phyloP scores from a whole-genome alignment of 30 jellyfish, hydroid and myxozoan species.

The Hydractinia symbiolongicarpus region DNA sequence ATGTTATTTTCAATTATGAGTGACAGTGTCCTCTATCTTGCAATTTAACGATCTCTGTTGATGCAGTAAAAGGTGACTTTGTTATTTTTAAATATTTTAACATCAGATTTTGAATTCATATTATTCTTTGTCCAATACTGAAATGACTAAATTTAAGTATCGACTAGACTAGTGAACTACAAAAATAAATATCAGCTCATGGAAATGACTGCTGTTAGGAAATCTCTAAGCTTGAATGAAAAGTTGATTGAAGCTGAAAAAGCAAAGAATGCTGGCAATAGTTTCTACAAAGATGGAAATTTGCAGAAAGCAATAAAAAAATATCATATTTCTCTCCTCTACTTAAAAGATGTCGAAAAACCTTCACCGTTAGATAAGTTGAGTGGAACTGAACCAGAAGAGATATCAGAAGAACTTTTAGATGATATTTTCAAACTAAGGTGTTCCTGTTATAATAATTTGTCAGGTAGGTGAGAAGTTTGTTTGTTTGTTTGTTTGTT shows the following conservation, averaged over 20 bases:
- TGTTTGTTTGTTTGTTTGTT: no score
- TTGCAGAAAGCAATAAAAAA: conserved; percentile 49
- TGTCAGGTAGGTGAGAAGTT: conserved; percentile 46
- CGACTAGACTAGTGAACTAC: no score
- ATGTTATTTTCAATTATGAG: no score
- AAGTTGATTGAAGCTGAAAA: conserved; percentile 38
- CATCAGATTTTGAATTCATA: no score
- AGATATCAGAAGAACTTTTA: conserved; percentile 19
- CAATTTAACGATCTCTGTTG: no score
- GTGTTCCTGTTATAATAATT: conserved; percentile 55
- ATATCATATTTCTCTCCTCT: conserved; percentile 60
- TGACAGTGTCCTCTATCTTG: no score
- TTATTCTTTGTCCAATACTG: no score
- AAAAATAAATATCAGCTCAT: background rate
- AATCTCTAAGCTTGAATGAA: conserved; percentile 17
- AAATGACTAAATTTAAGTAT: no score
- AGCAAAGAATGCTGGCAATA: conserved; percentile 53
- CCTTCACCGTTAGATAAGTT: conserved; percentile 21
- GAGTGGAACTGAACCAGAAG: conserved; percentile 23
- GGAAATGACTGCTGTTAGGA: background rate
- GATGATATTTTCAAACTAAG: conserved; percentile 36
- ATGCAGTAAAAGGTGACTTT: no score
- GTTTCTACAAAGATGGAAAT: conserved; percentile 36
- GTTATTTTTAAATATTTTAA: no score
- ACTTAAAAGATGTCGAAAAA: conserved; percentile 51